Evolutionary conservation across 2,113 vertebrate species (phyloP), one percentile per base, ranked within the genome.

Genomic region (Uria aalge): DNA sequence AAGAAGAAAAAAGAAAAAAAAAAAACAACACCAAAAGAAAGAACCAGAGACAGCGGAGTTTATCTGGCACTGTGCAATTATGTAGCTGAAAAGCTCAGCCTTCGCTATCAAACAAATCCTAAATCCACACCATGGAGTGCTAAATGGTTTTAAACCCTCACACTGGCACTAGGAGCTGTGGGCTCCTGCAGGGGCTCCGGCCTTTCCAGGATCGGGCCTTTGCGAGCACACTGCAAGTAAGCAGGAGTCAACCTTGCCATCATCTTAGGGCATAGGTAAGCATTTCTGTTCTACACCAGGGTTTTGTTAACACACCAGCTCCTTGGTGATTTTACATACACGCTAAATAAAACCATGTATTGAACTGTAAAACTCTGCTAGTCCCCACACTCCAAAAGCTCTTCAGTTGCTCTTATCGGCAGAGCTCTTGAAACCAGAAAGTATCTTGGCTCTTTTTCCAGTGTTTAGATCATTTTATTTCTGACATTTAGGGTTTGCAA

Each of bases 151-250:
- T 24, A 21, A 71, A 38, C 10, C 23, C n/a, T 8, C 20, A 12
- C 0, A 10, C 66, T 15, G 26, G 32, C 82, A n/a, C 2, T 1
- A 8, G 57, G 16, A 83, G 38, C 14, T 1, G 36, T 0, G n/a
- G 38, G 34, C 41, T 91, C 24, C 43, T 1, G 3, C 34, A 12
- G 24, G 32, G 1, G 2, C 68, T 43, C 29, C 1, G 0, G 8
- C 12, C 57, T 76, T 34, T 9, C 41, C 34, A 73, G 45, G 56
- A 20, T 21, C 63, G 15, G 23, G 4, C 3, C 79, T 43, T 38
- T n/a, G 62, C 1, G 3, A 79, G 36, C 69, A 66, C 59, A 15
- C 27, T 38, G 47, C 88, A 81, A 52, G 43, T 47, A 62, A 16
- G 52, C 18, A 74, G 43, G 45, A 43, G 20, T 4, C 50, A 40